A percentile compares a stretch with the other conserved stretches of the same genome.
These are phyloP conservation scores for Pentalonia nigronervosa DNA, from an alignment of 1,140 invertebrate species.

Conservation along the genomic window DNA sequence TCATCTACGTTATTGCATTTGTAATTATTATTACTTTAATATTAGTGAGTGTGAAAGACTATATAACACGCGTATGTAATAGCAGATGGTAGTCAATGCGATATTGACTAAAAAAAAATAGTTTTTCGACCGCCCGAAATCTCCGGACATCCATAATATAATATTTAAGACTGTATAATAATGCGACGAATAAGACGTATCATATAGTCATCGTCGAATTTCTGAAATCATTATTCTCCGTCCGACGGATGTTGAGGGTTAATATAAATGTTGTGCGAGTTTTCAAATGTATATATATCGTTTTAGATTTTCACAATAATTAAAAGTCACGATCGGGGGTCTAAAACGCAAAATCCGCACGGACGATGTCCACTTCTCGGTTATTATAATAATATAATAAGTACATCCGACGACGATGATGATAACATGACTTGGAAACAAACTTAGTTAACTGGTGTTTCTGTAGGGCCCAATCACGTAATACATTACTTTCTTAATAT, in stretches of 20 bases:
- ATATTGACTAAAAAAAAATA: not conserved
- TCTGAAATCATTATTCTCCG: not conserved
- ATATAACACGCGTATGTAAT: no score
- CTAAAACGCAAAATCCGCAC: not conserved
- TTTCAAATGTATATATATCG: not conserved
- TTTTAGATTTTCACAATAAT: not conserved
- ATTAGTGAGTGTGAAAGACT: no score
- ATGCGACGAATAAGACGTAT: not conserved
- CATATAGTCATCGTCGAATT: not conserved
- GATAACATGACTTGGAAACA: slow-evolving; percentile 39
- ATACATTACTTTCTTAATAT: slow-evolving; percentile 55
- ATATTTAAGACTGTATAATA: not conserved
- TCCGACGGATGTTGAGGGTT: not conserved
- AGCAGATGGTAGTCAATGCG: no score
- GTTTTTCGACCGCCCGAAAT: not conserved
- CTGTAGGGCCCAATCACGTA: slow-evolving; percentile 48
- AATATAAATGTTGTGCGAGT: not conserved
- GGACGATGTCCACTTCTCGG: not conserved
- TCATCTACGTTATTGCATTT: not conserved
- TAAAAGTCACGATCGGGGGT: not conserved
- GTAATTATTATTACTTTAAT: no score
- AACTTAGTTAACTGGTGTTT: slow-evolving; percentile 38
- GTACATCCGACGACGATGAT: not conserved
- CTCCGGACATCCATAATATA: not conserved
- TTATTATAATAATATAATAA: not conserved